A percentile compares a stretch with the other conserved stretches of the same genome.
Conservation (phyloP, 2,797 vertebrate species). For the Myotis myotis region DNA sequence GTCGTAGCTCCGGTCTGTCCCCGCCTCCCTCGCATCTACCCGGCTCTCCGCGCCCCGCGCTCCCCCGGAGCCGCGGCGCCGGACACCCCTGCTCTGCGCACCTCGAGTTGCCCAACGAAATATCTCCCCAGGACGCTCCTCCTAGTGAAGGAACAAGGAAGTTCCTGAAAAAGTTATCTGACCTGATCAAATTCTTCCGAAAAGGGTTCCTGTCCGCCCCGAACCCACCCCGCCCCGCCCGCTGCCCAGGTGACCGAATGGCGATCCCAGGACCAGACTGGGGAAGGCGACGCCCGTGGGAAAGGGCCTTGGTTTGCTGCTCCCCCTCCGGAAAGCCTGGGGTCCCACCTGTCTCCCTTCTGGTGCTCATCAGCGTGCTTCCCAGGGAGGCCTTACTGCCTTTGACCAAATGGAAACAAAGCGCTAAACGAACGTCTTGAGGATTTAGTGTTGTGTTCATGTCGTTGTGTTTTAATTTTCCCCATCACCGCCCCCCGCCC, state of each 20-base stretch:
- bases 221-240: not conserved
- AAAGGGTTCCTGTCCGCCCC: not conserved
- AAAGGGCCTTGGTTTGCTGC: not conserved
- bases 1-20: rapidly evolving
- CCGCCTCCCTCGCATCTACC: rapidly evolving
- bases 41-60: not conserved
- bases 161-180: not conserved
- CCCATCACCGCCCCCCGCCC: not conserved
- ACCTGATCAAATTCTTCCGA: not conserved
- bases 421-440: not conserved
- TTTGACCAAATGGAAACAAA: not conserved
- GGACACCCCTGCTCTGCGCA: no score
- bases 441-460: not conserved
- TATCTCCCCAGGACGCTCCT: rapidly evolving
- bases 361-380: not conserved
- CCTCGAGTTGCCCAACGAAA: not conserved
- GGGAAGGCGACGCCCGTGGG: not conserved
- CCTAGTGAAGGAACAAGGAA: not conserved
- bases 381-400: not conserved
- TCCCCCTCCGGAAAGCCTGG: not conserved
- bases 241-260: not conserved
- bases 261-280: not conserved
- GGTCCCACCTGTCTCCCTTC: not conserved
- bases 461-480: not conserved
- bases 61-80: not conserved